Conservation (phyloP, 2,888 invertebrate genomes). For the Platycheirus albimanus region DNA sequence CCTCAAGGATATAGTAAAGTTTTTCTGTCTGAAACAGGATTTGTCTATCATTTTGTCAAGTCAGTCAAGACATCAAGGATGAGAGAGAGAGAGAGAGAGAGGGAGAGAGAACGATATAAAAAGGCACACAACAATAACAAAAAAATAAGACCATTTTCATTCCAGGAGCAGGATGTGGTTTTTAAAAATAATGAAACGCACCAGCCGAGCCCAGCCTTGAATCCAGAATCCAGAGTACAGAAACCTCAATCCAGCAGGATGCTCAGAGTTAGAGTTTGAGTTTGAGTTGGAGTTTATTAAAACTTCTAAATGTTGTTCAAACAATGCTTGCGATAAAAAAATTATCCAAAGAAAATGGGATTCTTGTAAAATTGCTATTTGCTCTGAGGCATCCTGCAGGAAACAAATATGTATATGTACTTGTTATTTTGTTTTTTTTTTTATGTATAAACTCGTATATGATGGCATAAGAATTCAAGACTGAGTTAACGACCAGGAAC, state of each 20-base stretch:
- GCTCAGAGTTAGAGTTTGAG: constrained; percentile 2
- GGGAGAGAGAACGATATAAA: not conserved
- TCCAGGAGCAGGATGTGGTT: constrained; percentile 17
- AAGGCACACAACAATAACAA: not conserved
- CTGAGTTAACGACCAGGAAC: constrained; percentile 32
- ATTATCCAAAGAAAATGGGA: constrained; percentile 39
- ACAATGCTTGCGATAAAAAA: constrained; percentile 53
- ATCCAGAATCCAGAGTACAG: not conserved
- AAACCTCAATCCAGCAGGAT: not conserved
- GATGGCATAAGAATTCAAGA: constrained; percentile 1
- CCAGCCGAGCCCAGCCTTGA: constrained; percentile 2
- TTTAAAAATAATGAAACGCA: constrained; percentile 23
- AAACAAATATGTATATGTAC: not conserved
- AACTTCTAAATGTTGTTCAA: constrained; percentile 49
- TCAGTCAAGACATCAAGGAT: constrained; percentile 19
- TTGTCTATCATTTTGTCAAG: constrained; percentile 60
- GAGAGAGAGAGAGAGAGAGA: not conserved
- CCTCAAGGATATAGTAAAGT: constrained; percentile 5
- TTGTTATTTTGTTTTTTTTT: not conserved
- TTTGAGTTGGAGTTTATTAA: constrained; percentile 37
- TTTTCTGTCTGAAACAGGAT: constrained; percentile 24
- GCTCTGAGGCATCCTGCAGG: constrained; percentile 36
- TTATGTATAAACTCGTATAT: not conserved
- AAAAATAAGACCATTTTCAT: constrained; percentile 17
- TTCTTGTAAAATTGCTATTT: constrained; percentile 53